Base-by-base conservation (phyloP, 2,797 vertebrate species). In the Rachycentron canadum region DNA sequence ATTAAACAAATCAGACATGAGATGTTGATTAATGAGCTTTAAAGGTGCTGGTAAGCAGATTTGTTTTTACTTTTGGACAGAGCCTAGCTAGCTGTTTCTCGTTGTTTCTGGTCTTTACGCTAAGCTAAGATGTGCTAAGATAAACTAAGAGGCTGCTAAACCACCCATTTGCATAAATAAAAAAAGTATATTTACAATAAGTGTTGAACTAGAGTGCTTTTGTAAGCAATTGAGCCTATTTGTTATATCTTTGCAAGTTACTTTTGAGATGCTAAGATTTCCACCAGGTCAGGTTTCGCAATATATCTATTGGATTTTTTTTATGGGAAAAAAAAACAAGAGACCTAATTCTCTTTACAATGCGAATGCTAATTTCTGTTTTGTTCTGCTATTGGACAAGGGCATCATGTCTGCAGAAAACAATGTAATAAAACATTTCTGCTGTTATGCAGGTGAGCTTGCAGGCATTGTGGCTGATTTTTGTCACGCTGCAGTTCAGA, bases 381-480 rank as follows among this genome's bases (percentile, higher is more conserved):
- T 43, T 34, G 16, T 3, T 17, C 26, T 55, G 38, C 13, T n/a
- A 3, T 16, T 5, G 3, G 3, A 43, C 13, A 2, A 34, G n/a
- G 13, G 16, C 3, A 36, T 21, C 3, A 1, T 5, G 13, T 61
- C 30, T 56, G 26, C 7, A 36, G 64, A 68, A 21, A 67, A 30
- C 69, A 45, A 30, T 28, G n/a, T 25, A 41, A 38, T 62, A 17
- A 52, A 5, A 14, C 6, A 19, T 63, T 21, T 60, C 41, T 62
- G 32, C 58, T 58, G 45, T 36, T 19, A 0, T 4, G 30, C 30
- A 61, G 71, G 38, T 59, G 40, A 76, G 67, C 76, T 80, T 10
- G 62, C 32, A 73, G 73, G 67, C 30, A 11, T 32, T n/a, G 53
- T 55, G 59, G 73, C 69, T 71, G 76, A 81, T 76, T 86, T 84